Conservation (phyloP, 2,797 vertebrate genomes). For the Danionella dracula region DNA sequence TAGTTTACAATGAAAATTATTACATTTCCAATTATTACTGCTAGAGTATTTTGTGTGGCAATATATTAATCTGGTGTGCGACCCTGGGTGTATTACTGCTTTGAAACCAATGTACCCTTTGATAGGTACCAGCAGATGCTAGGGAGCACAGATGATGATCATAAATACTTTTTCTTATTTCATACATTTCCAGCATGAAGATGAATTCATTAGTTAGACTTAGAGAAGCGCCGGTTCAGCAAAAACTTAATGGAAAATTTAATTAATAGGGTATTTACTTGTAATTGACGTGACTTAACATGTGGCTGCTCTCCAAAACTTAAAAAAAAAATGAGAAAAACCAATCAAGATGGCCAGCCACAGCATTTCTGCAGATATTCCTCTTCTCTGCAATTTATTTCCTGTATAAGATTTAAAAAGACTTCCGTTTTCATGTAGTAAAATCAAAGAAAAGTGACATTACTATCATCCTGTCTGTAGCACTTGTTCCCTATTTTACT, state of each 20-base stretch:
- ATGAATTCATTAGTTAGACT: not conserved
- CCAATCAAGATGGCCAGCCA: not conserved
- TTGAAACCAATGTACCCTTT: too few species aligned
- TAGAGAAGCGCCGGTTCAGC: constrained; percentile 20
- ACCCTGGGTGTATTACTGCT: too few species aligned
- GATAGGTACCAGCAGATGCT: too few species aligned
- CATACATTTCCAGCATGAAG: too few species aligned
- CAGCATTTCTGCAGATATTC: not conserved
- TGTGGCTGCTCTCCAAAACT: constrained; percentile 34
- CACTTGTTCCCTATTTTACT: constrained; percentile 15
- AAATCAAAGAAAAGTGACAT: constrained; percentile 1
- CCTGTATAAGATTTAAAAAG: not conserved
- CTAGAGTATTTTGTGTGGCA: too few species aligned
- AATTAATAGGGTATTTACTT: constrained; percentile 38
- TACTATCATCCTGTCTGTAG: constrained; percentile 26
- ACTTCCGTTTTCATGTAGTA: not conserved
- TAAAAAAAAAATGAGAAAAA: not conserved
- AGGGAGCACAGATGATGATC: too few species aligned
- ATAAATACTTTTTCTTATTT: too few species aligned
- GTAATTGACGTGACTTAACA: constrained; percentile 50
- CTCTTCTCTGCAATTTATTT: not conserved
- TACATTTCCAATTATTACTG: too few species aligned
- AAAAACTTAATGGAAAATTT: constrained; percentile 39
- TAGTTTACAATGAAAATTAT: too few species aligned
- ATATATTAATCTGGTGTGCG: too few species aligned